Evolutionary conservation across 2,888 invertebrate genomes (phyloP).

Genomic region (Drosophila austrosaltans): DNA sequence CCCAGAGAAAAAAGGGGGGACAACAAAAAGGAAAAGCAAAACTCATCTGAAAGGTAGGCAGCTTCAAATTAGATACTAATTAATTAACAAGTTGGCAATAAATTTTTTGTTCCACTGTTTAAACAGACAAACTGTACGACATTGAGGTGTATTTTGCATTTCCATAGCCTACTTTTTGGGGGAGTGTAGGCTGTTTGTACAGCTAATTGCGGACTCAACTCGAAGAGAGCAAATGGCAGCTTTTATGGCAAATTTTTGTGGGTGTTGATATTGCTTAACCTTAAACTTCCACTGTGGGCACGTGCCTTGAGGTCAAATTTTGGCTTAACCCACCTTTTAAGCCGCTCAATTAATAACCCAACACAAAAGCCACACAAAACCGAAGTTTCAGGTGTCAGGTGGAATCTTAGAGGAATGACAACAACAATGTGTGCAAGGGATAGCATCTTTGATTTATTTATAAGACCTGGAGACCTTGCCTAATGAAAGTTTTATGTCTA

Average conservation of each 20-base stretch:
- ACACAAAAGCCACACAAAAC: constrained; percentile 33
- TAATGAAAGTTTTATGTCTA: constrained; percentile 71
- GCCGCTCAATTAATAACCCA: constrained; percentile 71
- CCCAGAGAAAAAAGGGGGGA: background rate
- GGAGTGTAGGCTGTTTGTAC: constrained; percentile 50
- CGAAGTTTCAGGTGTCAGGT: background rate
- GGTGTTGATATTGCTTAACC: constrained; percentile 20
- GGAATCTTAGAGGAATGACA: constrained; percentile 16
- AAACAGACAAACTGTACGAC: constrained; percentile 25
- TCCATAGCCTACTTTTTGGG: constrained; percentile 18
- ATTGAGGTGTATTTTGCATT: constrained; percentile 13
- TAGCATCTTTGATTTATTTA: constrained; percentile 67
- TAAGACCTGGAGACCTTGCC: constrained; percentile 38
- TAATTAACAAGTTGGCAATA: constrained; percentile 62
- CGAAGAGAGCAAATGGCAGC: constrained; percentile 31
- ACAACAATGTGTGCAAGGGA: background rate
- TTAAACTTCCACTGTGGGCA: constrained; percentile 38
- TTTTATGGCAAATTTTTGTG: constrained; percentile 59
- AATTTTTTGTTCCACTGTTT: constrained; percentile 34
- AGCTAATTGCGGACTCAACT: constrained; percentile 58
- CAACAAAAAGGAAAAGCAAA: background rate
- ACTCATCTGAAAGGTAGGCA: constrained; percentile 38
- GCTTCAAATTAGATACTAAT: constrained; percentile 58
- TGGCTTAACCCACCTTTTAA: constrained; percentile 48
- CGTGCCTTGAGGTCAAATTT: constrained; percentile 41